A percentile compares a stretch with the other conserved stretches of the same genome.
phyloP scores from a whole-genome alignment of 2,797 vertebrate species.

The Astyanax mexicanus region DNA sequence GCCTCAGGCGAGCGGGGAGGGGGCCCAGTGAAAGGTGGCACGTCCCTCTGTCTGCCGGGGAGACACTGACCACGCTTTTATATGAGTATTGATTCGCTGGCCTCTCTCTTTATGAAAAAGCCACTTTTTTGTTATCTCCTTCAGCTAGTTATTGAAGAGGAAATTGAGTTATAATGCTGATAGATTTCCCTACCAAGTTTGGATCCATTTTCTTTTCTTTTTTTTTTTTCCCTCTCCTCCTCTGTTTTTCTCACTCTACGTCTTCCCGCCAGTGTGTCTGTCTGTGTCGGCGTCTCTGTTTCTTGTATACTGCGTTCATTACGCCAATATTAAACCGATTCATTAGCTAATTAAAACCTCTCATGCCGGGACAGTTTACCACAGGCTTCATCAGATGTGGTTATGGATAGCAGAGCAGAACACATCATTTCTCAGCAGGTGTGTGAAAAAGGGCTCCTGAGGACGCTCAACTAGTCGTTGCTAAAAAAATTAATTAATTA shows the following conservation, averaged over 20 bases:
- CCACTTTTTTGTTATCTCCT: constrained; percentile 64
- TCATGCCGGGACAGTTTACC: constrained; percentile 4
- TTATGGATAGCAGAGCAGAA: not conserved
- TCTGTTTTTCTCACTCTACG: not conserved
- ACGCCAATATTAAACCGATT: not conserved
- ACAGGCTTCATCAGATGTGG: not conserved
- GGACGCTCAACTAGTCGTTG: not conserved
- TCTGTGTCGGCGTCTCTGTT: not conserved
- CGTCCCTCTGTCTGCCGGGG: constrained; percentile 76
- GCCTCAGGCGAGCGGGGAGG: constrained; percentile 56
- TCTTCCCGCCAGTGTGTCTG: not conserved
- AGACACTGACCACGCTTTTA: constrained; percentile 74
- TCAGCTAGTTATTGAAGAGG: constrained; percentile 66
- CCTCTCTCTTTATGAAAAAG: constrained; percentile 66
- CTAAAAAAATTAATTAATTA: too few species aligned
- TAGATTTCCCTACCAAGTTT: constrained; percentile 58
- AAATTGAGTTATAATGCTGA: constrained; percentile 70
- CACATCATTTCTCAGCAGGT: constrained; percentile 4
- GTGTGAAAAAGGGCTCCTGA: not conserved
- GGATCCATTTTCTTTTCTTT: constrained; percentile 1
- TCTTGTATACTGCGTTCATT: not conserved
- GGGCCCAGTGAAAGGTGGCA: constrained; percentile 75
- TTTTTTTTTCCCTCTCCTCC: not conserved
- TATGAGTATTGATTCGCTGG: constrained; percentile 77
- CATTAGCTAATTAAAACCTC: constrained; percentile 24